These are phyloP conservation scores for Diceros bicornis DNA, from an alignment of 2,797 vertebrate species.

Conservation along the genomic window DNA sequence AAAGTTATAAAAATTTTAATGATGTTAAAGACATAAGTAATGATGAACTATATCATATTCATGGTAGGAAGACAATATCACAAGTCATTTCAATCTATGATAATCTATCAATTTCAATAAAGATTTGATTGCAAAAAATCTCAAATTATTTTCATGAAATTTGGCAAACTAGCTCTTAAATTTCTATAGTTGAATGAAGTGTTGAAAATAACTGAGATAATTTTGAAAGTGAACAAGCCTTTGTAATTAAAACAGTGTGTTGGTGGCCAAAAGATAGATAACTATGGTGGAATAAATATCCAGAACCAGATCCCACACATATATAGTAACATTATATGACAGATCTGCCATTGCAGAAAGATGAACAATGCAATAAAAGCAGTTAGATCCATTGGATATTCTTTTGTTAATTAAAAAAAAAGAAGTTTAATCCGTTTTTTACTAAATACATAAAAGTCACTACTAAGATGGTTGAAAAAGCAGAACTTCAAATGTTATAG, in stretches of 20 bases:
- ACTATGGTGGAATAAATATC: not conserved
- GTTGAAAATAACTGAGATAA: not conserved
- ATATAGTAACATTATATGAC: not conserved
- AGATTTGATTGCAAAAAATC: constrained; percentile 5
- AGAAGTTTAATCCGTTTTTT: not conserved
- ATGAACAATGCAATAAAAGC: not conserved
- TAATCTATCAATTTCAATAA: not conserved
- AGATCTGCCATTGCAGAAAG: not conserved
- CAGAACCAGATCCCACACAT: no score
- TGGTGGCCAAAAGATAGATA: not conserved
- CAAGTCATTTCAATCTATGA: not conserved
- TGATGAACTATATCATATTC: not conserved
- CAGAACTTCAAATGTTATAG: not conserved
- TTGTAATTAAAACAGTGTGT: not conserved
- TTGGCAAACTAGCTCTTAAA: not conserved
- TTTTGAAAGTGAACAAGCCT: not conserved
- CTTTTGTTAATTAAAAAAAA: not conserved
- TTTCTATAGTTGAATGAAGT: not conserved
- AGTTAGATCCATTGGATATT: not conserved
- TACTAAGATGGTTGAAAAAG: not conserved
- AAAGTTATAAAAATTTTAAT: not conserved
- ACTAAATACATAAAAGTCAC: not conserved
- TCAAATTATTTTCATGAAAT: constrained; percentile 45
- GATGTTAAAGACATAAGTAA: not conserved
- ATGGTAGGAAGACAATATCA: not conserved